A percentile compares a stretch with the other conserved stretches of the same genome.
Conservation (phyloP, 1,140 invertebrate species). For the Pseudoatta argentina region DNA sequence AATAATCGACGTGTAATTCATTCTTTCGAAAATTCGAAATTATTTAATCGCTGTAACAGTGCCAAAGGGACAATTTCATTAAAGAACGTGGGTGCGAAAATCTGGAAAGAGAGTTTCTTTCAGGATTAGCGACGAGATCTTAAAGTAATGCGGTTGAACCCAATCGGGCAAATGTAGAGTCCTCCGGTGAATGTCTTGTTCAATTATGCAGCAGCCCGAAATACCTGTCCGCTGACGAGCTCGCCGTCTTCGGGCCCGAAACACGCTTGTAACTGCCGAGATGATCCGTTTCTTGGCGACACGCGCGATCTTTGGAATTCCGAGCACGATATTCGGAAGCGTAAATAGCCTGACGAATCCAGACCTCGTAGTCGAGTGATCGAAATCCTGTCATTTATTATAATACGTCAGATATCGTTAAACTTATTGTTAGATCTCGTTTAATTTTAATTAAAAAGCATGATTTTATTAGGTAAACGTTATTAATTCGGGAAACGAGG, state of each 20-base stretch:
- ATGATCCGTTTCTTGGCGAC: conserved; percentile 41
- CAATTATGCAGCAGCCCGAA: conserved; percentile 64
- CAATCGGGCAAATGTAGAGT: conserved; percentile 33
- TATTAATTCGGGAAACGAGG: not conserved
- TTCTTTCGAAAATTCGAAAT: not conserved
- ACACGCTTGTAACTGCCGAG: conserved; percentile 41
- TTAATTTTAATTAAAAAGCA: conserved; percentile 22
- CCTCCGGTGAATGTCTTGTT: conserved; percentile 58
- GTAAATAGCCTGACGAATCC: conserved; percentile 28
- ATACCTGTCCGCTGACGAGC: conserved; percentile 58
- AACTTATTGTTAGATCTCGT: not conserved
- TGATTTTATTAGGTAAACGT: not conserved
- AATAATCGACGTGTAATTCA: not conserved
- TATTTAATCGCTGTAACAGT: not conserved
- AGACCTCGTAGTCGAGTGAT: not conserved
- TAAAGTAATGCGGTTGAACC: conserved; percentile 10
- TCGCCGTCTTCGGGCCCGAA: conserved; percentile 25
- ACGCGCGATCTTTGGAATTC: conserved; percentile 48
- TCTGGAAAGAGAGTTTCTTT: not conserved
- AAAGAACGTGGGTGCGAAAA: not conserved
- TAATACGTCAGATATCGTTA: conserved; percentile 20
- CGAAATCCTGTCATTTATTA: not conserved
- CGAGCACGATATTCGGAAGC: conserved; percentile 14
- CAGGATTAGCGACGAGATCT: conserved; percentile 29
- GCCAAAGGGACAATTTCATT: not conserved